Evolutionary conservation across 2,888 invertebrate genomes (phyloP), one percentile per base, ranked within the genome.

Genomic region (Lycia hirtaria): DNA sequence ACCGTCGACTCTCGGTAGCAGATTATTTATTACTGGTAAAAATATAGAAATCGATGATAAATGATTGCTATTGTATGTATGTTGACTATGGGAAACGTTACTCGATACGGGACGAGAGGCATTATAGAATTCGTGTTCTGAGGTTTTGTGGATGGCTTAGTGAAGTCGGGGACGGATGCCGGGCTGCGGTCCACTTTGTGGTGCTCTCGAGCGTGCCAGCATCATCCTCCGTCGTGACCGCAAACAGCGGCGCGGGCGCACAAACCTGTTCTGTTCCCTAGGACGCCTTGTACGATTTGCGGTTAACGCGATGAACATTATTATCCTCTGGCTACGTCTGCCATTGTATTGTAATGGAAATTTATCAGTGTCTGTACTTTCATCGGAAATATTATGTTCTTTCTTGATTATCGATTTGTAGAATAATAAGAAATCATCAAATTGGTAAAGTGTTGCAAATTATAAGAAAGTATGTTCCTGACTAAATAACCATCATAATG

Each of bases 181-280:
- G 76, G 68, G 69, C 67, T 75, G 81, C 82, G 83, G 81, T 78
- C 70, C 73, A 78, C 82, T 88, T 87, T 85, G 87, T 82, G 86
- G 81, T 83, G 65, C 82, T 73, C 58, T 77, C 80, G 75, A 80
- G 80, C 83, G 80, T 81, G 75, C 78, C 75, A 74, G 77, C 74
- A 76, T 76, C 80, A 75, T 76, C 80, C 69, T 74, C 78, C 72
- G 78, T 75, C 77, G 81, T 75, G 81, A 89, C 90, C 90, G 82
- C 88, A 89, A 84, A 84, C 86, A 79, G 72, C 71, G 76, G 69
- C 64, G 75, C 71, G 72, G 75, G 73, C 79, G 60, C 65, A 77
- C 74, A 79, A 87, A 89, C 87, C 88, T 74, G 89, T 88, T 88
- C 77, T 66, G 71, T 77, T 68, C 70, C 70, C 70, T 65, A 51